Conservation (phyloP, 2,888 invertebrate genomes). For the Drosophila mercatorum region DNA sequence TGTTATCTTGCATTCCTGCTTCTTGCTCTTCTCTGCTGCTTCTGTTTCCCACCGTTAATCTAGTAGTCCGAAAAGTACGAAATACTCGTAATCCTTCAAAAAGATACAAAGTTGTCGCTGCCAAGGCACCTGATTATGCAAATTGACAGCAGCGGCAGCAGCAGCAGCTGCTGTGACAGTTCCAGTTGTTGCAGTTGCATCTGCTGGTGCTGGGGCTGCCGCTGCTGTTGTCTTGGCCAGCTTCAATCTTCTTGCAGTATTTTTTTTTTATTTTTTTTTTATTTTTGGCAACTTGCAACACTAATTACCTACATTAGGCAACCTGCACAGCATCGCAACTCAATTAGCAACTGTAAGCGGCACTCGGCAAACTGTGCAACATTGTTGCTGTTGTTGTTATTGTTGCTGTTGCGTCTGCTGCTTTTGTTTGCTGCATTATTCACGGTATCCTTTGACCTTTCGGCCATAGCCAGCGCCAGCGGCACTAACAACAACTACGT, state of each 20-base stretch:
- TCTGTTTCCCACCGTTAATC: conserved; percentile 26
- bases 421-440: conserved; percentile 55
- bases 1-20: not conserved
- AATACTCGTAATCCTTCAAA: conserved; percentile 34
- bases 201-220: not conserved
- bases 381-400: conserved; percentile 10
- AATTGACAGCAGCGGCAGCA: conserved; percentile 62
- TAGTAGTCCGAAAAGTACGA: conserved; percentile 9
- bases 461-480: conserved; percentile 14
- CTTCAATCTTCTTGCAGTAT: conserved; percentile 4
- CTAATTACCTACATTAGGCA: conserved; percentile 74
- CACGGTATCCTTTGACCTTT: conserved; percentile 66
- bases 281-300: conserved; percentile 48
- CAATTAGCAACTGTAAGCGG: conserved; percentile 75
- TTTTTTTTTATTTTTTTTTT: conserved; percentile 8
- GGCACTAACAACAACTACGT: conserved; percentile 14
- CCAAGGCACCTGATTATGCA: conserved; percentile 53
- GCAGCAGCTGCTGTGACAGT: conserved; percentile 28
- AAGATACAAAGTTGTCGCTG: conserved; percentile 47
- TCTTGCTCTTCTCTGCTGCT: not conserved
- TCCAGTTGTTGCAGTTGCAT: conserved; percentile 2
- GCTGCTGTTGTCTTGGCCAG: conserved; percentile 37
- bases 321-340: conserved; percentile 74
- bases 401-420: conserved; percentile 12
- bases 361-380: conserved; percentile 39